Percentiles rank a stretch among this genome's conserved stretches.
Evolutionary conservation across 2,797 vertebrate species (phyloP).

Genomic region (Masticophis lateralis): DNA sequence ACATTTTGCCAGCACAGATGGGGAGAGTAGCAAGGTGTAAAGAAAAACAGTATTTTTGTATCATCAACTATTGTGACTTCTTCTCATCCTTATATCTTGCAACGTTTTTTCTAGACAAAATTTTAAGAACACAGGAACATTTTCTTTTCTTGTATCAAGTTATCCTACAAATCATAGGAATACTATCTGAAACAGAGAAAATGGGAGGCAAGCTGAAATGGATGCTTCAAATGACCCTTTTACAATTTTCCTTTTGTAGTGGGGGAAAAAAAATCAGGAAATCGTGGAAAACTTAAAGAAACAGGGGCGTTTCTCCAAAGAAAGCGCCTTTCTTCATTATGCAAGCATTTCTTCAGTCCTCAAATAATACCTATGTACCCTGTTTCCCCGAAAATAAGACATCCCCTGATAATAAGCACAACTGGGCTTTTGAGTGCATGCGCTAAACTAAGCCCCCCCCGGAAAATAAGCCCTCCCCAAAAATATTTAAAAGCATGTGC

Average conservation of each 20-base stretch:
- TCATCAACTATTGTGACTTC: neutral
- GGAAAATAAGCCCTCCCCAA: no score
- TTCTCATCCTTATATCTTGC: neutral
- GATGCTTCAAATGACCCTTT: neutral
- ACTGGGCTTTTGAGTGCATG: no score
- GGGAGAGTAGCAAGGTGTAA: neutral
- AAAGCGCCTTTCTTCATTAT: neutral
- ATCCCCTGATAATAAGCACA: no score
- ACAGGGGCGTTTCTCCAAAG: neutral
- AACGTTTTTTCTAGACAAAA: neutral
- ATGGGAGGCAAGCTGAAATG: neutral
- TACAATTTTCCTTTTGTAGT: neutral
- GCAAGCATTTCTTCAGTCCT: neutral
- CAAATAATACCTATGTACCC: no score
- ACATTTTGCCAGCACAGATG: neutral
- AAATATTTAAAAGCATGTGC: no score
- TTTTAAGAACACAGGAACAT: neutral
- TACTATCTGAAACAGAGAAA: neutral
- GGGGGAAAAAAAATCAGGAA: neutral
- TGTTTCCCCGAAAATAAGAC: no score
- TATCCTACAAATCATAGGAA: neutral
- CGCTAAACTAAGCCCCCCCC: no score
- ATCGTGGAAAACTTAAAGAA: neutral
- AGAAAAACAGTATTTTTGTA: neutral
- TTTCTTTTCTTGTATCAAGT: neutral